Conservation (phyloP, 2,113 vertebrate genomes). For the Macroglossus sobrinus region DNA sequence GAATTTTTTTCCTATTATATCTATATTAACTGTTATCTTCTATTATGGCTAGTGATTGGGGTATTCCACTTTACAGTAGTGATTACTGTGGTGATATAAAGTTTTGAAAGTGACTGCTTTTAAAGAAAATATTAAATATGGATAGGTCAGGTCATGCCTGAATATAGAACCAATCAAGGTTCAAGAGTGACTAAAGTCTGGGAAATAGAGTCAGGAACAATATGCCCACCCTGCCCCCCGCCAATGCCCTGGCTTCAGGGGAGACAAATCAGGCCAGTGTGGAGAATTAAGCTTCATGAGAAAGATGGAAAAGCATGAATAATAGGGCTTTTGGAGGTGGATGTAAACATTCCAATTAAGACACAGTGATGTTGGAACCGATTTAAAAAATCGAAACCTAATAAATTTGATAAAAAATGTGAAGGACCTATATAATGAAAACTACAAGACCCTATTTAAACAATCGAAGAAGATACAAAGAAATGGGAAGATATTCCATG, state of each 20-base stretch:
- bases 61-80: not conserved
- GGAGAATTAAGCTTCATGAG: not conserved
- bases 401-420: no score
- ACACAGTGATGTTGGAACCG: not conserved
- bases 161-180: not conserved
- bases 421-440: no score
- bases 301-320: not conserved
- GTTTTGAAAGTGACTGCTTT: not conserved
- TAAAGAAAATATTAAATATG: not conserved
- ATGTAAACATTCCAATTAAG: not conserved
- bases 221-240: no score
- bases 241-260: not conserved
- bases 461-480: no score
- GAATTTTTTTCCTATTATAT: not conserved
- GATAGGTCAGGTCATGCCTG: not conserved
- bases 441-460: no score
- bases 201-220: not conserved
- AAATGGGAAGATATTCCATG: no score
- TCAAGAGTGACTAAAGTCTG: not conserved
- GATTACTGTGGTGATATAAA: not conserved
- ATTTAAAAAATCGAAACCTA: not conserved
- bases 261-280: no score
- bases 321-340: not conserved
- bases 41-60: not conserved
- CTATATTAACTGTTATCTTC: not conserved